Conservation (phyloP, 2,888 invertebrate genomes). For the Drosophila greeni region DNA sequence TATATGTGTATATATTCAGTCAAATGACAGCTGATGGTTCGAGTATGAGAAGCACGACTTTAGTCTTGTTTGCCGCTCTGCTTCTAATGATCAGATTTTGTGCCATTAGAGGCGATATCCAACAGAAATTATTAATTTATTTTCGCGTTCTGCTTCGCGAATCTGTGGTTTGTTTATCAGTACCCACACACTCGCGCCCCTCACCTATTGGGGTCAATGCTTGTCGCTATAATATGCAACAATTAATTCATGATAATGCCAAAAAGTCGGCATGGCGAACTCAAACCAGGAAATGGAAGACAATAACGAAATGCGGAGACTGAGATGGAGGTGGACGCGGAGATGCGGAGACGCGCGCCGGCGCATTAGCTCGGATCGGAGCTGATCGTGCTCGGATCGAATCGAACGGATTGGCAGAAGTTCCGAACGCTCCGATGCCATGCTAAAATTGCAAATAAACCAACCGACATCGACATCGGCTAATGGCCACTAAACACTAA, state of each 20-base stretch:
- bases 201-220: conserved; percentile 62
- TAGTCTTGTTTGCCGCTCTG: conserved; percentile 3
- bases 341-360: conserved; percentile 33
- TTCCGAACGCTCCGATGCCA: conserved; percentile 29
- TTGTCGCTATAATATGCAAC: conserved; percentile 48
- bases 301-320: conserved; percentile 54
- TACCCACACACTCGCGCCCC: conserved; percentile 23
- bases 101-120: conserved; percentile 11
- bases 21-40: background rate
- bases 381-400: conserved; percentile 45
- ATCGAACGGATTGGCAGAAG: conserved; percentile 45
- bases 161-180: conserved; percentile 28
- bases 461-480: conserved; percentile 34
- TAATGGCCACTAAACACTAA: conserved; percentile 48
- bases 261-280: conserved; percentile 45
- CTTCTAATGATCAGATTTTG: conserved; percentile 23
- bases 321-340: background rate
- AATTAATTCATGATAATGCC: conserved; percentile 55
- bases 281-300: conserved; percentile 64
- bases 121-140: conserved; percentile 23
- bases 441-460: conserved; percentile 60
- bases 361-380: conserved; percentile 23
- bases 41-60: conserved; percentile 2
- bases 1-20: background rate
- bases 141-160: conserved; percentile 32